Evolutionary conservation across 2,888 invertebrate genomes (phyloP).

Genomic region (Fragum sueziense): DNA sequence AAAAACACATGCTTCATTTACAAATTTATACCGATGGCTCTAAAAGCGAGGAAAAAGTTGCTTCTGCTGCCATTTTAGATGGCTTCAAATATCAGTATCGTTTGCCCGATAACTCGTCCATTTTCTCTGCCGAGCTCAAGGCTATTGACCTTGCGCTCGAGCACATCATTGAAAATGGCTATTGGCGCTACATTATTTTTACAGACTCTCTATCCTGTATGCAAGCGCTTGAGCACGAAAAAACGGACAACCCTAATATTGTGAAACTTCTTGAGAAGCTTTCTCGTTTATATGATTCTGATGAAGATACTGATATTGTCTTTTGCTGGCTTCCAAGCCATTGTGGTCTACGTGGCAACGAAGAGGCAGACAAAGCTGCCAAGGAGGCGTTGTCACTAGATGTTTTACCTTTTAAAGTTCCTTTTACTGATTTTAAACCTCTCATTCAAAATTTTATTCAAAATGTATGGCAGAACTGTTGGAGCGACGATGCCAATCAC

Average conservation of each 20-base stretch:
- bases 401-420: background rate
- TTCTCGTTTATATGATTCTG: background rate
- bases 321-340: constrained; percentile 38
- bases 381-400: constrained; percentile 4
- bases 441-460: constrained; percentile 8
- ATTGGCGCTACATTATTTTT: constrained; percentile 15
- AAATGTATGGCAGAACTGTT: constrained; percentile 16
- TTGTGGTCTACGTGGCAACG: constrained; percentile 29
- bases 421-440: constrained; percentile 23
- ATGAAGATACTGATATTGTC: background rate
- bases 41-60: constrained; percentile 23
- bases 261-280: constrained; percentile 13
- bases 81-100: background rate
- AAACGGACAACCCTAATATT: constrained; percentile 5
- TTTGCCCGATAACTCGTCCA: constrained; percentile 27
- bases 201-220: constrained; percentile 27
- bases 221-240: constrained; percentile 14
- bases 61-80: background rate
- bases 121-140: constrained; percentile 33
- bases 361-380: constrained; percentile 8
- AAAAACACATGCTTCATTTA: background rate
- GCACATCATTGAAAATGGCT: background rate
- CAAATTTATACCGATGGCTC: constrained; percentile 42
- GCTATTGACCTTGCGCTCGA: constrained; percentile 26
- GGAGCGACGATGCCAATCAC: background rate